phyloP scores from a whole-genome alignment of 2,797 vertebrate genomes.

The Mus caroli region DNA sequence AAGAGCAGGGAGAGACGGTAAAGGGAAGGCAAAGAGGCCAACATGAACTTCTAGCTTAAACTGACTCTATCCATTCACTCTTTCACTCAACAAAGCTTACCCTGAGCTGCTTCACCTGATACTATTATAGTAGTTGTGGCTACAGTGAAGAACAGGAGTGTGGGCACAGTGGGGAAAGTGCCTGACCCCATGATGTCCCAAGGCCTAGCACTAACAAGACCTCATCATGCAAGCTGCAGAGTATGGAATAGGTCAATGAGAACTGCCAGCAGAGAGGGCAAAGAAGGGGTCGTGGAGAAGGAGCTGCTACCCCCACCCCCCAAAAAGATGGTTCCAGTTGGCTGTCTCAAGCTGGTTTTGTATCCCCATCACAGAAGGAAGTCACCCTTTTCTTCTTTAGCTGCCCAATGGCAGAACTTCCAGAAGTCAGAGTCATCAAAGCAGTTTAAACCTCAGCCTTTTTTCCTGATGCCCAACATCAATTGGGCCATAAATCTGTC shows the following conservation, averaged over 20 bases:
- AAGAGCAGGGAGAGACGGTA: background rate
- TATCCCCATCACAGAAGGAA: conserved; percentile 69
- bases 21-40: background rate
- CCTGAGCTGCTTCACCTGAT: background rate
- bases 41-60: conserved; percentile 17
- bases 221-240: background rate
- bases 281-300: background rate
- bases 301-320: background rate
- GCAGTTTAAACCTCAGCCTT: conserved; percentile 81
- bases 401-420: conserved; percentile 78
- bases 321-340: background rate
- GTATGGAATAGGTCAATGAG: background rate
- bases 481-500: conserved; percentile 86
- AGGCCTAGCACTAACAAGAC: background rate
- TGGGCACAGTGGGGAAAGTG: too few species aligned
- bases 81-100: background rate
- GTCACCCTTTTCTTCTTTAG: conserved; percentile 65
- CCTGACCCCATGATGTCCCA: background rate
- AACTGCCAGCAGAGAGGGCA: background rate
- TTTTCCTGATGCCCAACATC: conserved; percentile 82
- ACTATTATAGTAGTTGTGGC: background rate
- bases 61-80: background rate
- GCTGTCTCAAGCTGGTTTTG: conserved; percentile 11
- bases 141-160: background rate
- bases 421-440: conserved; percentile 78